Evolutionary conservation across 2,113 vertebrate species (phyloP).

Genomic region (Rhabdomys dilectus): DNA sequence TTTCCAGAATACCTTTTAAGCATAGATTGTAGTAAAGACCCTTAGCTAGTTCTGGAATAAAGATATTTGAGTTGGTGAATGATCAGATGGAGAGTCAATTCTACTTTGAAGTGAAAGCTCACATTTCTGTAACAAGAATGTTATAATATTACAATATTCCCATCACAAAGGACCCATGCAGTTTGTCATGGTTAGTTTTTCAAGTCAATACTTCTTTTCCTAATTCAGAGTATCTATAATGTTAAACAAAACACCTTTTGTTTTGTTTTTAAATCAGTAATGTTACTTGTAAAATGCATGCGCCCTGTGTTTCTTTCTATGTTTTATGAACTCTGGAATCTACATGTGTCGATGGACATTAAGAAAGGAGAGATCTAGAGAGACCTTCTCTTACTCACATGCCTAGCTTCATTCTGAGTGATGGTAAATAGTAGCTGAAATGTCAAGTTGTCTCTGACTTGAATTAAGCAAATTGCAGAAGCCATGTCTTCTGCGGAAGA

Average conservation of each 20-base stretch:
- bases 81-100: background rate
- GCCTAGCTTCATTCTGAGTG: constrained; percentile 46
- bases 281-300: background rate
- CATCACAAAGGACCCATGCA: background rate
- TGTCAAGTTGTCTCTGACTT: constrained; percentile 71
- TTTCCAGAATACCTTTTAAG: background rate
- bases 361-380: constrained; percentile 41
- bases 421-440: constrained; percentile 68
- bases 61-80: background rate
- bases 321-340: constrained; percentile 39
- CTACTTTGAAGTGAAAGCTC: background rate
- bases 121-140: background rate
- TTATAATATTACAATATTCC: background rate
- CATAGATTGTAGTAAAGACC: background rate
- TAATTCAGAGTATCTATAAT: background rate
- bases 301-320: background rate
- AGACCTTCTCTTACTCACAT: constrained; percentile 33
- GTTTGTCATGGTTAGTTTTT: background rate
- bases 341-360: background rate
- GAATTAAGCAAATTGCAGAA: constrained; percentile 64
- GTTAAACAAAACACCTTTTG: background rate
- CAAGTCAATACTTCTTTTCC: background rate
- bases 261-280: background rate
- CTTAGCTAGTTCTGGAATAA: background rate
- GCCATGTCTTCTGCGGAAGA: background rate